phyloP scores from a whole-genome alignment of 2,888 invertebrate genomes.

The Cyclophora punctaria region DNA sequence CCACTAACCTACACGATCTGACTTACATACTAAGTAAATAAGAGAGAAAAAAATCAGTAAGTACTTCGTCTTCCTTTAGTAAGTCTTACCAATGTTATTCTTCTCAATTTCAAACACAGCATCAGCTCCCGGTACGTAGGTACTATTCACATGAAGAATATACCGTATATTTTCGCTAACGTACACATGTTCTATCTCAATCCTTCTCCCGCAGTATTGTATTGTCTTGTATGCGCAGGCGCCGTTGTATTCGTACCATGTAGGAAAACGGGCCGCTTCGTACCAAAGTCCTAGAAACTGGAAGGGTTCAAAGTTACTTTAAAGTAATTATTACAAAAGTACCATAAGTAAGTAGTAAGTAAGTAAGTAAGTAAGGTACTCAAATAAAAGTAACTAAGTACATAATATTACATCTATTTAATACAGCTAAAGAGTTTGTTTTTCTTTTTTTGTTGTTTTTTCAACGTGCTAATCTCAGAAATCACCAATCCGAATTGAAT shows the following conservation, averaged over 20 bases:
- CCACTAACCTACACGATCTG: too few species aligned
- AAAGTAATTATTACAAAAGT: not conserved
- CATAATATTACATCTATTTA: too few species aligned
- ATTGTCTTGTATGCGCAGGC: conserved; percentile 51
- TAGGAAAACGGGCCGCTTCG: conserved; percentile 53
- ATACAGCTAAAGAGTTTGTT: too few species aligned
- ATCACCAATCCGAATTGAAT: too few species aligned
- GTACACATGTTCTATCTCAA: conserved; percentile 52
- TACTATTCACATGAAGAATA: conserved; percentile 50
- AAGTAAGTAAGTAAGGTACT: too few species aligned
- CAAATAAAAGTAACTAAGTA: not conserved
- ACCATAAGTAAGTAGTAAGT: too few species aligned
- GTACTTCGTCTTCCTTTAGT: too few species aligned
- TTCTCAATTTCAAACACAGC: conserved; percentile 47
- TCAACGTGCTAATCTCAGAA: too few species aligned
- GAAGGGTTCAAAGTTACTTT: conserved; percentile 9
- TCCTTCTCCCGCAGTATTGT: conserved; percentile 43
- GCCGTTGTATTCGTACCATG: conserved; percentile 52
- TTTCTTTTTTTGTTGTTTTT: too few species aligned
- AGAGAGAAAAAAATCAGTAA: too few species aligned
- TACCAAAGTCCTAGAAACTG: conserved; percentile 65
- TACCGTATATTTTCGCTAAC: conserved; percentile 45
- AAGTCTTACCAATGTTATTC: conserved; percentile 49
- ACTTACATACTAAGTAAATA: too few species aligned
- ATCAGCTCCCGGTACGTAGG: conserved; percentile 51